These are phyloP conservation scores for Danaus plexippus DNA, from an alignment of 1,140 invertebrate species.

Conservation along the genomic window DNA sequence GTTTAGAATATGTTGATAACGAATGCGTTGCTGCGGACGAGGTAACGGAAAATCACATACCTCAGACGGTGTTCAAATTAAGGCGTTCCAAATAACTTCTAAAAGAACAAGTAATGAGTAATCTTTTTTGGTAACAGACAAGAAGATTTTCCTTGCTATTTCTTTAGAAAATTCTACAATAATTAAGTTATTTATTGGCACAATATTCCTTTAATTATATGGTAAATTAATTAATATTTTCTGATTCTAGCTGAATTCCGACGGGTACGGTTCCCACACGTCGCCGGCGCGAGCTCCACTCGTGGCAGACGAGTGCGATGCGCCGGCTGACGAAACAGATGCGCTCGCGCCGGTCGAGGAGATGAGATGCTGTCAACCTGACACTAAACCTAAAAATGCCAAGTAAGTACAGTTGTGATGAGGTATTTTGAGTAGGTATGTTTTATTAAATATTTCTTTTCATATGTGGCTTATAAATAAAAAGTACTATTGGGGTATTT, in stretches of 20 bases:
- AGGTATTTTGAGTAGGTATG: slow-evolving; percentile 76
- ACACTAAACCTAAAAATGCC: slow-evolving; percentile 85
- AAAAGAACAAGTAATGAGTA: too few relatives aligned
- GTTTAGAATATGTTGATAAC: too few relatives aligned
- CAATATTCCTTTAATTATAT: too few relatives aligned
- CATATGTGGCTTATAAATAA: not conserved
- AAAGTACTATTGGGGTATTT: slow-evolving; percentile 1
- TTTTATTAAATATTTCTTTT: not conserved
- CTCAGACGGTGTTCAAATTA: too few relatives aligned
- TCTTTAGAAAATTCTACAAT: too few relatives aligned
- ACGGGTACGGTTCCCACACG: slow-evolving; percentile 86
- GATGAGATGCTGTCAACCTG: slow-evolving; percentile 57
- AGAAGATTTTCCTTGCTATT: too few relatives aligned
- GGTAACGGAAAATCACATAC: too few relatives aligned
- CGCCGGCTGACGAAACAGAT: slow-evolving; percentile 72
- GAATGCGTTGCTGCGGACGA: too few relatives aligned
- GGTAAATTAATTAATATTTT: too few relatives aligned
- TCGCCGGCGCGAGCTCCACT: slow-evolving; percentile 81
- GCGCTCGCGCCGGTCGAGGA: slow-evolving; percentile 59
- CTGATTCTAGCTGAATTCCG: slow-evolving; percentile 64
- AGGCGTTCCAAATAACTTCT: too few relatives aligned
- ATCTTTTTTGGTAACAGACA: too few relatives aligned
- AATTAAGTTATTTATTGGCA: too few relatives aligned
- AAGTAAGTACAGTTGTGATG: slow-evolving; percentile 78
- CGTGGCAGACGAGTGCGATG: slow-evolving; percentile 62